Conservation (phyloP, 2,888 invertebrate species). For the Apotomis capreana region DNA sequence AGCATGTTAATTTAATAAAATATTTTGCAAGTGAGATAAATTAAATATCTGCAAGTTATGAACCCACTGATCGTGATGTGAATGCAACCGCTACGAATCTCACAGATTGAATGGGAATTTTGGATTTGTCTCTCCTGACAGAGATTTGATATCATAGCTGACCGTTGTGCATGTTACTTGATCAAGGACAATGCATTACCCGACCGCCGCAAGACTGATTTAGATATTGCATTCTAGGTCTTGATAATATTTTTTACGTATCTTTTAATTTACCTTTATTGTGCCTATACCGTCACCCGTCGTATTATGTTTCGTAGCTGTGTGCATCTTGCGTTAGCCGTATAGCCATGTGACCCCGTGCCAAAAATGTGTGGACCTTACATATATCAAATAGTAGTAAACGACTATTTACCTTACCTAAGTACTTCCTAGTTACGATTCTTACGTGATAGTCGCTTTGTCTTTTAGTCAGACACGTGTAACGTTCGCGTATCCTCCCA, state of each 20-base stretch:
- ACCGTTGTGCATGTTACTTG: conserved; percentile 77
- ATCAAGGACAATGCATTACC: conserved; percentile 71
- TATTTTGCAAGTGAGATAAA: conserved; percentile 62
- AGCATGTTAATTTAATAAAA: conserved; percentile 76
- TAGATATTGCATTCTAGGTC: conserved; percentile 68
- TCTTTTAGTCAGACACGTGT: background rate
- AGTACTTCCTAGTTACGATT: background rate
- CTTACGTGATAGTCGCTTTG: background rate
- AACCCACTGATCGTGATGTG: conserved; percentile 52
- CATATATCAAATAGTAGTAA: no score
- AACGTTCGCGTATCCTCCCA: background rate
- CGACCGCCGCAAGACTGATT: conserved; percentile 57
- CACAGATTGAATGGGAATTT: conserved; percentile 62
- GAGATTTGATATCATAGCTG: conserved; percentile 64
- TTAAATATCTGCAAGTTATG: conserved; percentile 50
- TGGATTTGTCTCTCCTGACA: conserved; percentile 59
- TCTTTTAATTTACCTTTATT: conserved; percentile 50
- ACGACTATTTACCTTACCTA: background rate
- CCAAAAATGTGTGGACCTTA: background rate
- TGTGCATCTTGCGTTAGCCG: conserved; percentile 40
- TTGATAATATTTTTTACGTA: conserved; percentile 50
- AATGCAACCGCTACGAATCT: conserved; percentile 66
- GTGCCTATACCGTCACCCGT: conserved; percentile 51
- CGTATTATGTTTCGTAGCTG: conserved; percentile 54
- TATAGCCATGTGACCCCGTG: conserved; percentile 23